Evolutionary conservation across 2,888 invertebrate genomes (phyloP), one percentile per base, ranked within the genome.

Genomic region (Drosophila incognita): DNA sequence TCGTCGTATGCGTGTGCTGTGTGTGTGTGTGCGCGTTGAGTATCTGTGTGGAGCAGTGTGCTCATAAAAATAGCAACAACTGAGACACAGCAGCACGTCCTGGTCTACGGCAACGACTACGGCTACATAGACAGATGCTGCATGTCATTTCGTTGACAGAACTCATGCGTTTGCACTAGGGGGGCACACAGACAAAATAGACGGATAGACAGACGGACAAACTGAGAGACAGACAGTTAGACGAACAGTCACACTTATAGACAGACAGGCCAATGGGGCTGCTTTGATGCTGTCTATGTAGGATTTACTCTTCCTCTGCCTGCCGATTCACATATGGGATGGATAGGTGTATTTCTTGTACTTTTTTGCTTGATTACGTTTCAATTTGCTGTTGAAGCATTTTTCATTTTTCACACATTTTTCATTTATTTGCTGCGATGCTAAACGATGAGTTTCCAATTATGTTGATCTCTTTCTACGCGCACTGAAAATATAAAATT

Each of bases 141-240:
- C 87, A 82, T 87, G 89, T 87, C 87, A 87, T 82, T 87, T 80
- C 85, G 87, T 87, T 87, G 89, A 89, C 87, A 89, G 89, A 87
- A 81, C 77, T 86, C 84, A 86, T 79, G 84, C 87, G 82, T 79
- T 76, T 69, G 66, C 65, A 64, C 63, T 69, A 67, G 69, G 64
- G 58, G 76, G 70, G 52, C 56, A 67, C 65, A 53, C 59, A 64
- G 68, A 68, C 59, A 46, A 46, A 46, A 8, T 24, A 58, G 63
- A 69, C 35, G 38, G 36, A 65, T 59, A 33, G 49, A 33, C 67
- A 18, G 62, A 27, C 54, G 21, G 42, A 53, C 58, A 40, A 64
- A 61, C 62, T 21, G 40, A 49, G 65, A 57, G 62, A 40, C 35
- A 10, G 60, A 61, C 61, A 29, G 38, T 24, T 52, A 18, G 74